Evolutionary conservation across 2,113 vertebrate species (phyloP).

Genomic region (Nycticebus coucang): DNA sequence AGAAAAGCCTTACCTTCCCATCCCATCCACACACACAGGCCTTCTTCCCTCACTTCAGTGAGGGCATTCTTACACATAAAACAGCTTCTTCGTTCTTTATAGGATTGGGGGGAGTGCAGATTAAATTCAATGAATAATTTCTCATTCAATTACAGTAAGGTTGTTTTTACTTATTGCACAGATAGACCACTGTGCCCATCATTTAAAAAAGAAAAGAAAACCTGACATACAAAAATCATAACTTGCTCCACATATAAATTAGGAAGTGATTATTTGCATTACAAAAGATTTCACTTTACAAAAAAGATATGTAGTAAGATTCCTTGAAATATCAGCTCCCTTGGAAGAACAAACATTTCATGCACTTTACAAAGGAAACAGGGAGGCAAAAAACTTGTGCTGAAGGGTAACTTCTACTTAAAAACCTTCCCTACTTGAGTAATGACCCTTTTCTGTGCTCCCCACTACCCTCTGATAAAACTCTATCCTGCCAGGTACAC

Average conservation of each 20-base stretch:
- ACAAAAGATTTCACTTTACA: conserved; percentile 73
- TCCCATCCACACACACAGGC: conserved; percentile 5
- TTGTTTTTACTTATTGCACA: conserved; percentile 73
- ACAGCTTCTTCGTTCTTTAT: conserved; percentile 54
- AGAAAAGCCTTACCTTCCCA: conserved; percentile 30
- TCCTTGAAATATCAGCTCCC: conserved; percentile 68
- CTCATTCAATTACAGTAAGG: conserved; percentile 71
- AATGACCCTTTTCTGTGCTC: not conserved
- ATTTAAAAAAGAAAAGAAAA: conserved; percentile 55
- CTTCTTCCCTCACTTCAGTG: conserved; percentile 24
- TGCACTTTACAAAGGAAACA: conserved; percentile 64
- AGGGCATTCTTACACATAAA: conserved; percentile 29
- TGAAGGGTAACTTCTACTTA: conserved; percentile 10
- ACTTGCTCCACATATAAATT: conserved; percentile 74
- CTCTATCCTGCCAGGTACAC: not conserved
- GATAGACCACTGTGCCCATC: conserved; percentile 64
- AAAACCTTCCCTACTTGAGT: not conserved
- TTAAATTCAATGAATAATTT: conserved; percentile 75
- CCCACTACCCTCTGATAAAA: not conserved
- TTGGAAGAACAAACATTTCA: conserved; percentile 65
- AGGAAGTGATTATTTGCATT: conserved; percentile 75
- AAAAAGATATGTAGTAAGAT: conserved; percentile 62
- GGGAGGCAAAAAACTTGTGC: conserved; percentile 15
- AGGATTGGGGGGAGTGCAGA: conserved; percentile 45
- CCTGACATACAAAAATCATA: conserved; percentile 68